Evolutionary conservation across 35 echinoderm and acorn worm species (phyloP), one percentile per base, ranked within the genome.

Genomic region (Patiria miniata): DNA sequence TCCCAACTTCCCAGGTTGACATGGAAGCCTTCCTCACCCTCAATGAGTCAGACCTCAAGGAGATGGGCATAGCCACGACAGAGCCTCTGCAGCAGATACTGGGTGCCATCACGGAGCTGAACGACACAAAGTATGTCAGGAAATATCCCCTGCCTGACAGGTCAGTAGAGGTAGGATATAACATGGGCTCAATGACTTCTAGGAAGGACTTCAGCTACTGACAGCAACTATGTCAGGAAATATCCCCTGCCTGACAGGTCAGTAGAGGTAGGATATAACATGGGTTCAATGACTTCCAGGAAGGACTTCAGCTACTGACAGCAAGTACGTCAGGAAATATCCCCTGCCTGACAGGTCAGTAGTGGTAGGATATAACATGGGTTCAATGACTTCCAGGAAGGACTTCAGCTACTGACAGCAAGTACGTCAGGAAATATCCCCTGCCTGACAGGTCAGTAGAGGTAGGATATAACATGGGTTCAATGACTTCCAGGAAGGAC

Each of bases 21-120:
- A 98, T 98, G 95, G 95, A 98, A 88, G 95, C 92, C 8, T 98
- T 98, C 42, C 73, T 98, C 26, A 80, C 80, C 39, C 86, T 98
- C 17, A 89, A 93, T 83, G 92, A 98, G 36, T 87, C 91, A 2
- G 95, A 98, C 37, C 73, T 98, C 12, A 86, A 91, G 28, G 95
- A 98, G 58, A 81, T 98, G 79, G 95, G 95, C 22, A 94, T 98
- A 52, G 51, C 65, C 23, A 85, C 76, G 18, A 85, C 85, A 36
- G 92, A 90, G 76, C 88, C 93, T 34, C 61, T 89, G 32, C 78
- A 86, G 39, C 93, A 95, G 65, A 80, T 95, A 36, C 85, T 95
- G 17, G 79, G 80, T 14, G 93, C 86, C 39, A 95, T 95, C 52
- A 93, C 79, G 0, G 44, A 93, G 50, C 78, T 89, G 15, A 89